Percentiles rank a stretch among this genome's conserved stretches.
Conservation (phyloP, 2,113 vertebrate genomes). For the Scolopax mira region DNA sequence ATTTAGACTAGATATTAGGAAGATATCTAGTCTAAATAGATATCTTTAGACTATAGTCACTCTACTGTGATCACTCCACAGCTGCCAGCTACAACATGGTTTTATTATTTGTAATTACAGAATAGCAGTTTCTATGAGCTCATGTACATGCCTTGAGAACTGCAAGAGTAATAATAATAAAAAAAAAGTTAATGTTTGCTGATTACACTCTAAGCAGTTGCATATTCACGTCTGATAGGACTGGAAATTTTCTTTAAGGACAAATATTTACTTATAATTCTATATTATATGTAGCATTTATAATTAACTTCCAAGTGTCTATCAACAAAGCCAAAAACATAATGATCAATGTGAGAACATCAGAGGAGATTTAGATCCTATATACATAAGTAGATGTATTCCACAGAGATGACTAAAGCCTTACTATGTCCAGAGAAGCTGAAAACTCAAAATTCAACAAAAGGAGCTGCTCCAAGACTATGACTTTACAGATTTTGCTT, state of each 20-base stretch:
- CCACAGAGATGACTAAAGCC: neutral
- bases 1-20: no score
- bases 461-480: neutral
- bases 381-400: neutral
- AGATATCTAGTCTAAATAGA: no score
- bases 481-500: neutral
- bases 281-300: neutral
- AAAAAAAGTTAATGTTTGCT: neutral
- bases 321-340: neutral
- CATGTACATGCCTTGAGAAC: neutral
- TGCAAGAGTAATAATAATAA: neutral
- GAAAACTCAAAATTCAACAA: neutral
- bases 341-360: neutral
- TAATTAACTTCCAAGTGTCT: neutral
- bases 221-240: neutral
- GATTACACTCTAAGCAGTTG: neutral
- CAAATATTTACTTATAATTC: neutral
- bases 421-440: neutral
- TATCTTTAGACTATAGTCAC: no score
- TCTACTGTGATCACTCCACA: neutral
- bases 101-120: neutral
- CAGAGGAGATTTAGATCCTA: neutral
- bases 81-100: neutral
- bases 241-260: neutral
- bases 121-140: neutral